Conservation (phyloP, 2,113 vertebrate genomes). For the Sorex fumeus region DNA sequence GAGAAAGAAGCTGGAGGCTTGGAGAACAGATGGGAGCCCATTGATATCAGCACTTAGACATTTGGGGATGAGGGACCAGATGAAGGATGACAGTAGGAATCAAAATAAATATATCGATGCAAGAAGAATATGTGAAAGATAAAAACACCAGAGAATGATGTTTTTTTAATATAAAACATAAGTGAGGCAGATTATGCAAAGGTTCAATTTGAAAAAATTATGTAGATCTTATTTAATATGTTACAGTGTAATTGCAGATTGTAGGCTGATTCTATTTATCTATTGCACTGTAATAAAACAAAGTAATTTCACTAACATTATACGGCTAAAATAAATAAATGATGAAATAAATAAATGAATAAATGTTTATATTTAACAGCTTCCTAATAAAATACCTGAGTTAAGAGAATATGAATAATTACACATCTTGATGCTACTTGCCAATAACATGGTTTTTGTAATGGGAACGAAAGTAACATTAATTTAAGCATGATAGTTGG, state of each 20-base stretch:
- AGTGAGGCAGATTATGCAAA: background rate
- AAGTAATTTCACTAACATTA: background rate
- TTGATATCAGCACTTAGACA: slow-evolving; percentile 61
- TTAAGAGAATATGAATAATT: background rate
- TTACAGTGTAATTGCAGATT: too few relatives aligned
- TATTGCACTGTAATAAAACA: background rate
- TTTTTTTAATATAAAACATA: slow-evolving; percentile 41
- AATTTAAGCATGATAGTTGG: background rate
- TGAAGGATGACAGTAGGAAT: slow-evolving; percentile 51
- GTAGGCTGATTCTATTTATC: background rate
- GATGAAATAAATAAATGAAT: background rate
- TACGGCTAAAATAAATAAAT: background rate
- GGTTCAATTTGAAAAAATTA: slow-evolving; percentile 11
- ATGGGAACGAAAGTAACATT: background rate
- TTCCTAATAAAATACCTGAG: background rate
- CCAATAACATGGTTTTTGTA: background rate
- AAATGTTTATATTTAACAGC: background rate
- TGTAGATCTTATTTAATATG: background rate
- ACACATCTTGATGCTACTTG: background rate
- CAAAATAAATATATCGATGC: slow-evolving; percentile 35
- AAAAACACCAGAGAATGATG: background rate
- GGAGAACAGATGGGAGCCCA: slow-evolving; percentile 27
- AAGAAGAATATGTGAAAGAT: background rate
- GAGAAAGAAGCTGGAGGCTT: slow-evolving; percentile 57
- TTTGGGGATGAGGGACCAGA: slow-evolving; percentile 47